Base-by-base conservation (phyloP, 1,140 invertebrate genomes). In the Rhyzopertha dominica region DNA sequence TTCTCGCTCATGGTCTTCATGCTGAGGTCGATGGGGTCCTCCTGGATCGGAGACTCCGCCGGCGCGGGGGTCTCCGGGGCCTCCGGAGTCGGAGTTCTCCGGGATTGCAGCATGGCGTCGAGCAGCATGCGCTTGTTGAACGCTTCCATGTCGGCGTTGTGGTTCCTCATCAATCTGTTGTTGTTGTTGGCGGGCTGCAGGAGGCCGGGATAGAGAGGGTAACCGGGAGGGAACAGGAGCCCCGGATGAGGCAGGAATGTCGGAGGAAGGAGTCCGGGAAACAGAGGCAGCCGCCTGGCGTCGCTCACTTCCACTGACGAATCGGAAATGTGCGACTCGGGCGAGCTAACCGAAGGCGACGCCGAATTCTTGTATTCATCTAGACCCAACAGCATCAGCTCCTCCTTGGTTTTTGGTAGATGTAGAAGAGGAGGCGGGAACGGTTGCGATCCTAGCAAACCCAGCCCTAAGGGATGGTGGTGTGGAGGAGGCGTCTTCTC, bases 11-110 rank as follows among this genome's bases (percentile, higher is more conserved):
- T 69, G 2, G 74, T 74, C 63, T 83, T 83, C 54, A 85, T 77
- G 1, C 82, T 85, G 8, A 89, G 68, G 62, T 89, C 85, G 38
- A 89, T 87, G 1, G 85, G 86, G 50, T 84, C 77, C 9, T 87
- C 82, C 67, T 81, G 75, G 28, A 77, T 70, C 13, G 63, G 41
- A 32, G 63, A 61, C 35, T 56, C 28, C 39, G 47, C 44, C 35
- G 53, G 39, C 46, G 49, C 48, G 68, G 70, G 48, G 0, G 48
- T 50, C n/a, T 70, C 57, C 0, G 69, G 65, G 9, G 64, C 63
- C 14, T 72, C 68, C 10, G 68, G 70, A 19, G 72, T 68, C 54
- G 70, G 72, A 0, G 65, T 60, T 0, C 72, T 71, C 62, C 84
- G 81, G 1, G 79, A 80, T 50, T 85, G 81, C 10, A 86, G 63